Conservation (phyloP, 2,113 vertebrate genomes). For the Paramormyrops kingsleyae region DNA sequence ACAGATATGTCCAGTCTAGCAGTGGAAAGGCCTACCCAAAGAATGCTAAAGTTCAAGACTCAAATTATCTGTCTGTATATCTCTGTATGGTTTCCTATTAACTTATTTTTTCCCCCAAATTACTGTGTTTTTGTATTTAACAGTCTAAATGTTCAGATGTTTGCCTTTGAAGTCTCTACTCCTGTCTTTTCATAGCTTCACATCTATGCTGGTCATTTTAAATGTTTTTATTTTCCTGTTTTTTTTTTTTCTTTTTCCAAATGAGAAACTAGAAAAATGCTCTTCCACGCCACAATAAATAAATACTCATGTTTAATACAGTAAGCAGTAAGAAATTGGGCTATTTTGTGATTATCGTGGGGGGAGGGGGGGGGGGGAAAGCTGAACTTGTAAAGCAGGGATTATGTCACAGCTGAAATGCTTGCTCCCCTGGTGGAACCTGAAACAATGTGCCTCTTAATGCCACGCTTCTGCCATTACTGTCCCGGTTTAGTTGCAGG, state of each 20-base stretch:
- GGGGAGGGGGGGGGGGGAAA: not conserved
- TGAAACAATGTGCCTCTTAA: constrained; percentile 40
- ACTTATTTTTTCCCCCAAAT: constrained; percentile 31
- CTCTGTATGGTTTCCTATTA: constrained; percentile 38
- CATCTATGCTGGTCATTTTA: constrained; percentile 24
- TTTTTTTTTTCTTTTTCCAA: constrained; percentile 36
- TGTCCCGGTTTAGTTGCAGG: constrained; percentile 22
- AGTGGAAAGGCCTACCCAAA: constrained; percentile 39
- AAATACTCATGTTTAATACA: constrained; percentile 10
- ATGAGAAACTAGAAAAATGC: constrained; percentile 2
- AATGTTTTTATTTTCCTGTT: constrained; percentile 20
- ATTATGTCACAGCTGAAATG: constrained; percentile 28
- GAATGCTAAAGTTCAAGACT: constrained; percentile 36
- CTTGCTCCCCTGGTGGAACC: constrained; percentile 32
- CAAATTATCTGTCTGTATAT: constrained; percentile 37
- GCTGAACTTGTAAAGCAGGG: constrained; percentile 19
- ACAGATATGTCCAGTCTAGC: constrained; percentile 28
- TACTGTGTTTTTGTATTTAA: not conserved
- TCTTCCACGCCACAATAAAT: constrained; percentile 5
- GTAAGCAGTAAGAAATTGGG: not conserved
- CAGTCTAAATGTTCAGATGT: constrained; percentile 38
- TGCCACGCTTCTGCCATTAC: constrained; percentile 32
- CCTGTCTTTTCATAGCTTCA: constrained; percentile 33
- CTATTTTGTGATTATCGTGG: constrained; percentile 4
- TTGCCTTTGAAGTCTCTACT: constrained; percentile 24